Conservation (phyloP, 2,888 invertebrate species). For the Spodoptera littoralis region DNA sequence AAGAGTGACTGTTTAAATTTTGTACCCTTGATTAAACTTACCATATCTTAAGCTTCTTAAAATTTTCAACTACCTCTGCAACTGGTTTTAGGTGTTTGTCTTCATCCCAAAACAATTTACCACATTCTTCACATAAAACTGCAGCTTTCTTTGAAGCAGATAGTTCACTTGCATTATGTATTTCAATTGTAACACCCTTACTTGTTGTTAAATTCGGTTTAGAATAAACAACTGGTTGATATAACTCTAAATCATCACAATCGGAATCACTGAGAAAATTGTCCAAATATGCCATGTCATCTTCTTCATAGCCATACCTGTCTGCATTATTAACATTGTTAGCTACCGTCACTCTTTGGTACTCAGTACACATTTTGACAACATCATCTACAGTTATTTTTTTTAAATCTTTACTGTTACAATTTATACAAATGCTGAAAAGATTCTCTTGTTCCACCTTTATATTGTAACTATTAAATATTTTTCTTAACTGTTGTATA, state of each 20-base stretch:
- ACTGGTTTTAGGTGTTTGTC: conserved; percentile 72
- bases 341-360: conserved; percentile 53
- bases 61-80: conserved; percentile 63
- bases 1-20: conserved; percentile 26
- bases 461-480: conserved; percentile 91
- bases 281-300: conserved; percentile 70
- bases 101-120: conserved; percentile 92
- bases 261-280: conserved; percentile 82
- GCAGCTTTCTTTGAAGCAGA: conserved; percentile 87
- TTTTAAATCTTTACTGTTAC: conserved; percentile 77
- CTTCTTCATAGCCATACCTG: conserved; percentile 63
- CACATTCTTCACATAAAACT: conserved; percentile 92
- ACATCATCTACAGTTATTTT: conserved; percentile 71
- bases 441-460: conserved; percentile 90
- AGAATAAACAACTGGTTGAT: conserved; percentile 59
- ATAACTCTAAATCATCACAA: conserved; percentile 72
- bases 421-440: conserved; percentile 92
- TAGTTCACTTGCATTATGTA: conserved; percentile 82
- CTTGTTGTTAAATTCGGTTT: conserved; percentile 81
- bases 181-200: conserved; percentile 87
- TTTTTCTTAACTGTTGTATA: conserved; percentile 91
- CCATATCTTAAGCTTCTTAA: conserved; percentile 62
- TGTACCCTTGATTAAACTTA: conserved; percentile 51
- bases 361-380: conserved; percentile 68
- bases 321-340: conserved; percentile 35